Conservation (phyloP, 2,888 invertebrate species). For the Epicampocera succincta region DNA sequence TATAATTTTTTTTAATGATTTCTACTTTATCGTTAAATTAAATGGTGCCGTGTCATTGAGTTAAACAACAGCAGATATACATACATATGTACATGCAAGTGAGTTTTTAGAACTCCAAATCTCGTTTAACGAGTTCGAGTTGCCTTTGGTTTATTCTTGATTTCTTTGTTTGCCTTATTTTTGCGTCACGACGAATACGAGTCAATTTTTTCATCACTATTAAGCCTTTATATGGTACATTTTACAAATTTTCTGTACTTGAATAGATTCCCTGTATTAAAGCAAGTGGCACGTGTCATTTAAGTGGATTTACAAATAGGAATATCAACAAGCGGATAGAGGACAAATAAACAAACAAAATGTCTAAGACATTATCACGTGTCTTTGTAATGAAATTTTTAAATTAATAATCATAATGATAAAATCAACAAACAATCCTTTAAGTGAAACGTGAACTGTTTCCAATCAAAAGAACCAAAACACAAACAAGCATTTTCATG, state of each 20-base stretch:
- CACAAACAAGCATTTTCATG: constrained; percentile 2
- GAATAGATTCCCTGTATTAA: constrained; percentile 14
- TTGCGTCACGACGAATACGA: too few relatives aligned
- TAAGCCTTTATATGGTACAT: neutral
- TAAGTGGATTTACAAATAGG: constrained; percentile 63
- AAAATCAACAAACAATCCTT: constrained; percentile 49
- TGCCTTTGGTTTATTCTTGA: too few relatives aligned
- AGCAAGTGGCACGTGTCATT: constrained; percentile 37
- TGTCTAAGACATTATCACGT: constrained; percentile 45
- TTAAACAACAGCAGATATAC: too few relatives aligned
- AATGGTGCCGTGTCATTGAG: too few relatives aligned
- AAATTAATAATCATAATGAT: constrained; percentile 43
- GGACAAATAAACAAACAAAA: constrained; percentile 35
- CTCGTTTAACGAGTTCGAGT: too few relatives aligned
- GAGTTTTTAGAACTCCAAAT: too few relatives aligned
- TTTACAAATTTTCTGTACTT: neutral
- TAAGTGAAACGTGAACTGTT: constrained; percentile 24
- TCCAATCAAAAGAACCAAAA: constrained; percentile 29
- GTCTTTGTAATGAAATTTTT: constrained; percentile 29
- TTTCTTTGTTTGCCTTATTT: too few relatives aligned
- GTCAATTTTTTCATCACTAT: too few relatives aligned
- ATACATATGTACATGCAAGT: too few relatives aligned
- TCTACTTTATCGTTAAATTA: too few relatives aligned
- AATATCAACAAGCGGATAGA: constrained; percentile 54
- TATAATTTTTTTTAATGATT: too few relatives aligned